A percentile compares a stretch with the other conserved stretches of the same genome.
Evolutionary conservation across 2,888 invertebrate species (phyloP).

Genomic region (Tortrix viridana): DNA sequence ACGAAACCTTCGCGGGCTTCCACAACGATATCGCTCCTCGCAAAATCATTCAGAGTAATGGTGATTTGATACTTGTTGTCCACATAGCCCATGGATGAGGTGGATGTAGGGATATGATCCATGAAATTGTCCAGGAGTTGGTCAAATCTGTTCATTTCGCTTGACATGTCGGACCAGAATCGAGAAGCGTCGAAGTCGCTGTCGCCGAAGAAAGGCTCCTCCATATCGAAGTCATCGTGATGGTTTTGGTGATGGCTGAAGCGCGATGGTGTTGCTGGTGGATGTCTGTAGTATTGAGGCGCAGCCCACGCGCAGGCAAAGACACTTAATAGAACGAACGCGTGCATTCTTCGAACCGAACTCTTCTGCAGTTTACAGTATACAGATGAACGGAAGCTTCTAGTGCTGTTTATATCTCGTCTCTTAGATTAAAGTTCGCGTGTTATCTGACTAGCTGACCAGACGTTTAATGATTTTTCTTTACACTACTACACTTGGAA

Average conservation of each 20-base stretch:
- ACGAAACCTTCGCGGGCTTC: slow-evolving; percentile 66
- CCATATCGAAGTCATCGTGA: slow-evolving; percentile 27
- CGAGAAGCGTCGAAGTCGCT: slow-evolving; percentile 61
- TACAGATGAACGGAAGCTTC: slow-evolving; percentile 5
- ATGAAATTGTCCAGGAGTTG: slow-evolving; percentile 55
- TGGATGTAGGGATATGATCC: slow-evolving; percentile 53
- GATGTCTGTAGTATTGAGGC: slow-evolving; percentile 48
- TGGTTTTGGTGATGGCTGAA: slow-evolving; percentile 15
- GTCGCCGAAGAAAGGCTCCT: slow-evolving; percentile 45
- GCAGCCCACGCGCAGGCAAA: slow-evolving; percentile 61
- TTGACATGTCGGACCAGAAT: slow-evolving; percentile 62
- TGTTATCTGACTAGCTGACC: slow-evolving; percentile 23
- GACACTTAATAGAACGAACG: slow-evolving; percentile 51
- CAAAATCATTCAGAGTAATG: slow-evolving; percentile 58
- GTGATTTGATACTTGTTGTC: slow-evolving; percentile 64
- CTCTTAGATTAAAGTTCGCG: slow-evolving; percentile 28
- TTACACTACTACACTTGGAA: neutral
- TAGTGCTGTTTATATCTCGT: slow-evolving; percentile 19
- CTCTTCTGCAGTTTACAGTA: slow-evolving; percentile 13
- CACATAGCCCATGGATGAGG: slow-evolving; percentile 50
- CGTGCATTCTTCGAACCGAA: slow-evolving; percentile 54
- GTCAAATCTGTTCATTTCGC: slow-evolving; percentile 60
- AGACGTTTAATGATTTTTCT: slow-evolving; percentile 29
- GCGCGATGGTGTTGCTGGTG: slow-evolving; percentile 36
- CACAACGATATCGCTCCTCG: slow-evolving; percentile 68